phyloP scores from a whole-genome alignment of 2,797 vertebrate genomes.

The Fringilla coelebs region DNA sequence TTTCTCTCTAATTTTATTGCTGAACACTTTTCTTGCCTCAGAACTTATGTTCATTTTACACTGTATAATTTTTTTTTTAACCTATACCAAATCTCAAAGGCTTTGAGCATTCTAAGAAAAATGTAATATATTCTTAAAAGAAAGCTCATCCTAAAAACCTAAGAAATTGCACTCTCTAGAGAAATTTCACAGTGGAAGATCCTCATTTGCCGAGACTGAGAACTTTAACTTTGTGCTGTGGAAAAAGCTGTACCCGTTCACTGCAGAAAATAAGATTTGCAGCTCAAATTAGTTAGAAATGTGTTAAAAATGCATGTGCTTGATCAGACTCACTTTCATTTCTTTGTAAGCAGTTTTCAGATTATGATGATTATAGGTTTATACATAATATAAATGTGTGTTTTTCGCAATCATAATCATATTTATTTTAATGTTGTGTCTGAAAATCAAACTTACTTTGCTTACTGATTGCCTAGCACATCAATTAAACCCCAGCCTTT shows the following conservation, averaged over 20 bases:
- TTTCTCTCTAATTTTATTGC: not conserved
- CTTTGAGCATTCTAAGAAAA: not conserved
- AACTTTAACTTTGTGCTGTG: not conserved
- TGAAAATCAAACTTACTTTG: not conserved
- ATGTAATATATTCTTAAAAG: not conserved
- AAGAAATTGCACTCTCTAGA: not conserved
- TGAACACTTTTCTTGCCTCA: not conserved
- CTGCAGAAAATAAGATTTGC: not conserved
- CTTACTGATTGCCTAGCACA: not conserved
- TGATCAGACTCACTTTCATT: not conserved
- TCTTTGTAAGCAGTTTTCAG: not conserved
- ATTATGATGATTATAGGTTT: not conserved
- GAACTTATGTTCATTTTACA: not conserved
- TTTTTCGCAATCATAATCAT: not conserved
- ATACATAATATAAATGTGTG: not conserved
- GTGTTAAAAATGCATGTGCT: not conserved
- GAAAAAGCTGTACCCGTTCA: not conserved
- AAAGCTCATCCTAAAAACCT: not conserved
- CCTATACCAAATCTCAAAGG: not conserved
- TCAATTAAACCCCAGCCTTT: not conserved
- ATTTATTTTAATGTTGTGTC: not conserved
- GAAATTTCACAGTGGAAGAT: not conserved
- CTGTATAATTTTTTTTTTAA: not conserved
- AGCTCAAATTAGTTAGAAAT: not conserved
- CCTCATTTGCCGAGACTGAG: not conserved